phyloP scores from a whole-genome alignment of 2,797 vertebrate species.

The Paguma larvata region DNA sequence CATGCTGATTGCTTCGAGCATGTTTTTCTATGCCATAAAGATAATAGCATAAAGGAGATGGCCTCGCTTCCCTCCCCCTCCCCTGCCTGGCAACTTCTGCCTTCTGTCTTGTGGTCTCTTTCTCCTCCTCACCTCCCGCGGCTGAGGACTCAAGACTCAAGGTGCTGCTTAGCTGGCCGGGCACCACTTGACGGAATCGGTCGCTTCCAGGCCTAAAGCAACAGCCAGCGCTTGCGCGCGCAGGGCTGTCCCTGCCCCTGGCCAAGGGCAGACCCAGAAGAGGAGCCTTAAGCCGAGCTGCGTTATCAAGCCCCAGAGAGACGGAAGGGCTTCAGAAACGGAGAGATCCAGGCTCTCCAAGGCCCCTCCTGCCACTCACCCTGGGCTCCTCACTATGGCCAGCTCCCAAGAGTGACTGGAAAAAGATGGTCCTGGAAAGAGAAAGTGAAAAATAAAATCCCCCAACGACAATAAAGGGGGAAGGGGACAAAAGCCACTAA shows the following conservation, averaged over 20 bases:
- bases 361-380: background rate
- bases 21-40: constrained; percentile 94
- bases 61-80: constrained; percentile 76
- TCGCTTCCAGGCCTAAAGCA: background rate
- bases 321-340: background rate
- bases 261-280: background rate
- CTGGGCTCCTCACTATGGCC: background rate
- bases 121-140: background rate
- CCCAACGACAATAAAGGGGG: background rate
- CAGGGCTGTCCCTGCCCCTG: background rate
- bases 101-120: background rate
- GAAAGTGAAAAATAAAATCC: constrained; percentile 60
- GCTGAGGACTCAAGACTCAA: fast-evolving
- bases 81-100: constrained; percentile 38
- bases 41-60: constrained; percentile 92
- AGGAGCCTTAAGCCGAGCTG: background rate
- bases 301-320: background rate
- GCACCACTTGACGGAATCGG: background rate
- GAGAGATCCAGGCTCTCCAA: background rate
- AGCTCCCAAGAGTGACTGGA: constrained; percentile 56
- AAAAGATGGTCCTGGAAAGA: constrained; percentile 71
- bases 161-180: background rate
- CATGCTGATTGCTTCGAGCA: constrained; percentile 96
- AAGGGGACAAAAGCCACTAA: constrained; percentile 78
- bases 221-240: fast-evolving